Conservation (phyloP, 2,113 vertebrate genomes). For the Coryphaenoides rupestris region DNA sequence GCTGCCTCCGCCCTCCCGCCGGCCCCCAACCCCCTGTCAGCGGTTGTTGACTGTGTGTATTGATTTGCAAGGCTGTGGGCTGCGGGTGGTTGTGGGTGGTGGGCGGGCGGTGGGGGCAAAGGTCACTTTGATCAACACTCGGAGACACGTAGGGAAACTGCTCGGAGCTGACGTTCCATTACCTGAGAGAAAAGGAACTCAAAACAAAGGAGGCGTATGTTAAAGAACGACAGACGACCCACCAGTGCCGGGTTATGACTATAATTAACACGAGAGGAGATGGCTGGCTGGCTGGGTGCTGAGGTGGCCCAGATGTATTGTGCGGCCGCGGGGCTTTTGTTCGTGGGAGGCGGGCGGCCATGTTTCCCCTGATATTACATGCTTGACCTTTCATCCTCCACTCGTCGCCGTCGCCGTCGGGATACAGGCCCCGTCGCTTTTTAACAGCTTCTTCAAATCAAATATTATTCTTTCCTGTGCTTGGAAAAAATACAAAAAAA, state of each 20-base stretch:
- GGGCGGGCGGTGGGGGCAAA: too few relatives aligned
- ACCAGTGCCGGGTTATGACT: conserved; percentile 81
- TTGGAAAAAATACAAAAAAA: too few relatives aligned
- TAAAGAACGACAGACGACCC: conserved; percentile 77
- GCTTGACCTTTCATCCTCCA: conserved; percentile 58
- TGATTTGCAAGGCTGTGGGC: conserved; percentile 76
- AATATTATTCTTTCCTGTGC: conserved; percentile 27
- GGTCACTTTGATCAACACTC: conserved; percentile 89
- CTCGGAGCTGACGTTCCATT: conserved; percentile 84
- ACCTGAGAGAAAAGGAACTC: conserved; percentile 79
- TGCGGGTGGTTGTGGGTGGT: too few relatives aligned
- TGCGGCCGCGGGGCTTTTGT: conserved; percentile 66
- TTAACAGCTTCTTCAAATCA: conserved; percentile 44
- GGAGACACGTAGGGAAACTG: conserved; percentile 72
- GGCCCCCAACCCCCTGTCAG: too few relatives aligned
- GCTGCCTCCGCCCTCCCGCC: too few relatives aligned
- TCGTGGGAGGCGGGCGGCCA: conserved; percentile 55
- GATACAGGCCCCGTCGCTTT: conserved; percentile 22
- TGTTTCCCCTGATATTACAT: conserved; percentile 69
- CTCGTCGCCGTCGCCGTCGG: too few relatives aligned
- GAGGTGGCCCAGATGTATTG: conserved; percentile 55
- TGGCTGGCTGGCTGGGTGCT: conserved; percentile 61
- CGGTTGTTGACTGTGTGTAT: conserved; percentile 75
- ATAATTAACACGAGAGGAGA: conserved; percentile 85
- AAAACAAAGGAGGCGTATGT: conserved; percentile 82